A percentile compares a stretch with the other conserved stretches of the same genome.
Conservation (phyloP, 2,888 invertebrate species). For the Scaptomyza flava region DNA sequence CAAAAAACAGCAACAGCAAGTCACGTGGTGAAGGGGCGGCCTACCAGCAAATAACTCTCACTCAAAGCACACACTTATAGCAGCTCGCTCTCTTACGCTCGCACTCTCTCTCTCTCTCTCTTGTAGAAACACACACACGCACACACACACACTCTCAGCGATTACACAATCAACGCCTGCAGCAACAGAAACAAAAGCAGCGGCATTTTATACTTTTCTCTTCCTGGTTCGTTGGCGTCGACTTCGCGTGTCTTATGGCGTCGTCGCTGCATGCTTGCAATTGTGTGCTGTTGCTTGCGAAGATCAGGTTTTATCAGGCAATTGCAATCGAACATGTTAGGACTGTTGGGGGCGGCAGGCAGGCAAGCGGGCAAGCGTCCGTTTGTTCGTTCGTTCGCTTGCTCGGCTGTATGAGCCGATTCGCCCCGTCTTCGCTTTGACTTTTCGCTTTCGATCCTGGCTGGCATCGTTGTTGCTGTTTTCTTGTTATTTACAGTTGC, state of each 20-base stretch:
- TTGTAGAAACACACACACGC: constrained; percentile 28
- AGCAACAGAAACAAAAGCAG: constrained; percentile 52
- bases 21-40: constrained; percentile 54
- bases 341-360: constrained; percentile 53
- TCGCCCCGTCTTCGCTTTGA: constrained; percentile 32
- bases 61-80: constrained; percentile 45
- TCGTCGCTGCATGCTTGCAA: constrained; percentile 18
- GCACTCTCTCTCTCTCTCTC: constrained; percentile 14
- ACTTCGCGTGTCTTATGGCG: constrained; percentile 60
- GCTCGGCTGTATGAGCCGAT: constrained; percentile 35
- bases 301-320: constrained; percentile 78
- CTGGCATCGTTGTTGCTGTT: constrained; percentile 45
- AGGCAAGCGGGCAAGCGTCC: constrained; percentile 18
- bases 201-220: constrained; percentile 81
- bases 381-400: constrained; percentile 14
- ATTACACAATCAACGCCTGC: constrained; percentile 76
- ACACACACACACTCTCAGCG: constrained; percentile 53
- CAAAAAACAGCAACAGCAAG: constrained; percentile 14
- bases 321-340: constrained; percentile 70
- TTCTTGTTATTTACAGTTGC: constrained; percentile 77
- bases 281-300: constrained; percentile 39
- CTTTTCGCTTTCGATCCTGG: constrained; percentile 78
- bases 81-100: constrained; percentile 4
- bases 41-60: constrained; percentile 63
- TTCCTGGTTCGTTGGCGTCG: constrained; percentile 81